Percentiles rank a stretch among this genome's conserved stretches.
Evolutionary conservation across 1,140 invertebrate genomes (phyloP).

Genomic region (Caenorhabditis remanei): DNA sequence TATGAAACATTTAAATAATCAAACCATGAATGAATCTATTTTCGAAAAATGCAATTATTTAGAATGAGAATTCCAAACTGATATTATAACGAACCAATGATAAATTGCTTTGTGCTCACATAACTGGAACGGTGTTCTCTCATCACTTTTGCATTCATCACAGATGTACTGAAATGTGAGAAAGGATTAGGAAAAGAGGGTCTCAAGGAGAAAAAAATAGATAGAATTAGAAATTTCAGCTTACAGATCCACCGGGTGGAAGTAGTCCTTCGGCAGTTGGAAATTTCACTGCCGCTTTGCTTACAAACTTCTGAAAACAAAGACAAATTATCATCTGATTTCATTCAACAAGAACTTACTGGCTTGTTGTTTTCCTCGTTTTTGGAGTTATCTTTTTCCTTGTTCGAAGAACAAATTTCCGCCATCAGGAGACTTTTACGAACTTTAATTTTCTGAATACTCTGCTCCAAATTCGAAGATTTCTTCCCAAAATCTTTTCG

Average conservation of each 20-base stretch:
- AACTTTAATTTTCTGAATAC: conserved; percentile 33
- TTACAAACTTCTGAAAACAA: background rate
- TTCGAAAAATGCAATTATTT: background rate
- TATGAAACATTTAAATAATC: too few species aligned
- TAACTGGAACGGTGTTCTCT: conserved; percentile 7
- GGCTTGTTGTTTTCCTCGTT: background rate
- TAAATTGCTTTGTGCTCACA: conserved; percentile 47
- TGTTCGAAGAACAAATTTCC: background rate
- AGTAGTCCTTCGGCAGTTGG: background rate
- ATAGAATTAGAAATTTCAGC: background rate
- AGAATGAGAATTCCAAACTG: background rate
- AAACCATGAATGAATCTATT: too few species aligned
- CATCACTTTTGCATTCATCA: background rate
- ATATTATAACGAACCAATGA: background rate
- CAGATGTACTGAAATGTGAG: conserved; percentile 14
- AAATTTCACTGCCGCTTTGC: background rate
- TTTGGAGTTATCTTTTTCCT: background rate
- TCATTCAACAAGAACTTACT: background rate
- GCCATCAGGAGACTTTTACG: conserved; percentile 25
- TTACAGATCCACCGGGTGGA: background rate
- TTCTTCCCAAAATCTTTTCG: conserved; percentile 26
- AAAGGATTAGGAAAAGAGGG: background rate
- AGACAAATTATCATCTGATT: background rate
- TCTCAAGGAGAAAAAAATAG: background rate
- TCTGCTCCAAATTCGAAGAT: conserved; percentile 36